Percentiles rank a stretch among this genome's conserved stretches.
Conservation (phyloP, 2,797 vertebrate species). For the Gouania willdenowi region DNA sequence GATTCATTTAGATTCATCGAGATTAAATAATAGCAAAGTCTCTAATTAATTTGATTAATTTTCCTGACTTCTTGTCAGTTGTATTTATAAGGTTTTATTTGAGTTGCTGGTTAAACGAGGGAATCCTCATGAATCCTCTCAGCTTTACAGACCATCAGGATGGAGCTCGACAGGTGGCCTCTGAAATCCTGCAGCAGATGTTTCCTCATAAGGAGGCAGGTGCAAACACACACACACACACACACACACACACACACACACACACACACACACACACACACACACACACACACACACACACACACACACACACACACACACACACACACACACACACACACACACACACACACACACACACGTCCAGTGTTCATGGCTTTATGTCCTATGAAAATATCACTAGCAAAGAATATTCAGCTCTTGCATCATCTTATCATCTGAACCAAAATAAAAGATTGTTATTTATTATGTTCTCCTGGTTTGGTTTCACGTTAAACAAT, state of each 20-base stretch:
- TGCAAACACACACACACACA: conserved; percentile 38
- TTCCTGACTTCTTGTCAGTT: too few relatives aligned
- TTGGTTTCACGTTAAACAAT: conserved; percentile 13
- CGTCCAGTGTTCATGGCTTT: conserved; percentile 36
- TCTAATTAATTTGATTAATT: too few relatives aligned
- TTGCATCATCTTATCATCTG: too few relatives aligned
- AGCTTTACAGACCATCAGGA: too few relatives aligned
- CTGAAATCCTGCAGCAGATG: conserved; percentile 64
- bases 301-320: conserved; percentile 4
- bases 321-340: conserved; percentile 22
- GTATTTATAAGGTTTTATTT: too few relatives aligned
- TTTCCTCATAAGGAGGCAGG: conserved; percentile 63
- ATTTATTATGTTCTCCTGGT: too few relatives aligned
- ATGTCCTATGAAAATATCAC: conserved; percentile 40
- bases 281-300: conserved; percentile 16
- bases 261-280: conserved; percentile 19
- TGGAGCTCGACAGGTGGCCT: conserved; percentile 51
- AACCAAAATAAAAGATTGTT: too few relatives aligned
- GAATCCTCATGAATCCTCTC: too few relatives aligned
- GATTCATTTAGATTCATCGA: too few relatives aligned
- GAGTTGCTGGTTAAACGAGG: too few relatives aligned
- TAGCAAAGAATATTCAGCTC: conserved; percentile 29
- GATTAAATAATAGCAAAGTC: too few relatives aligned
- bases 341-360: conserved; percentile 16
- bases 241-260: conserved; percentile 2